Percentiles rank a stretch among this genome's conserved stretches.
phyloP scores from a whole-genome alignment of 2,888 invertebrate species.

The Epsilonema sp. region DNA sequence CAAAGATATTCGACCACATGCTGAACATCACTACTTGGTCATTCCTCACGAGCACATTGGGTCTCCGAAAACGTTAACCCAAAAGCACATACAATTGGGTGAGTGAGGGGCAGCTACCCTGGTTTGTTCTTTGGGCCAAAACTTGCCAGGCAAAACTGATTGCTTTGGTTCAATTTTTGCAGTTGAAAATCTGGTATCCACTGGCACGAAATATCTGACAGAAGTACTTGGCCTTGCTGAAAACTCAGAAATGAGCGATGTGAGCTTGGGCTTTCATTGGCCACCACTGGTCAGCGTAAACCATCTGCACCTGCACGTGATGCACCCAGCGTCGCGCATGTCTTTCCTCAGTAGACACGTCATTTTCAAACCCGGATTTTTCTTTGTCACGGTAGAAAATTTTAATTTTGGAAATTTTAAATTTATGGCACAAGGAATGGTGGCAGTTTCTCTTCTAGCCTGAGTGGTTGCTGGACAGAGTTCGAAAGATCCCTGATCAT shows the following conservation, averaged over 20 bases:
- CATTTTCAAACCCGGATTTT: conserved; percentile 21
- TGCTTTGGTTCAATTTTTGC: too few species aligned
- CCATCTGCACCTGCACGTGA: conserved; percentile 33
- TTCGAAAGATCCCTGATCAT: neutral
- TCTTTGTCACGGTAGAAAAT: conserved; percentile 15
- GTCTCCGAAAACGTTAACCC: conserved; percentile 25
- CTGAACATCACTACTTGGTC: conserved; percentile 31
- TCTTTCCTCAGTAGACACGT: conserved; percentile 15
- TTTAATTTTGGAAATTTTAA: too few species aligned
- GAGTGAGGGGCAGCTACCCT: too few species aligned
- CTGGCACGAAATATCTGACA: too few species aligned
- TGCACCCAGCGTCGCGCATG: conserved; percentile 27
- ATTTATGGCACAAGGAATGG: too few species aligned
- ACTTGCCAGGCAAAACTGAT: too few species aligned
- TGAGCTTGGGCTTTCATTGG: conserved; percentile 33
- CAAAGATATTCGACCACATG: conserved; percentile 30
- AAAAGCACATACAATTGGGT: neutral
- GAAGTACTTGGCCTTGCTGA: too few species aligned
- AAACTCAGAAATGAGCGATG: too few species aligned
- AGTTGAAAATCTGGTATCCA: too few species aligned
- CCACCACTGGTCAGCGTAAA: conserved; percentile 30
- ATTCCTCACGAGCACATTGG: conserved; percentile 29
- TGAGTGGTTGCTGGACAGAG: neutral
- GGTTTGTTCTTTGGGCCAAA: too few species aligned
- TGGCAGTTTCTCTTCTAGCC: neutral